Evolutionary conservation across 1,140 invertebrate species (phyloP).

Genomic region (Cydia amplana): DNA sequence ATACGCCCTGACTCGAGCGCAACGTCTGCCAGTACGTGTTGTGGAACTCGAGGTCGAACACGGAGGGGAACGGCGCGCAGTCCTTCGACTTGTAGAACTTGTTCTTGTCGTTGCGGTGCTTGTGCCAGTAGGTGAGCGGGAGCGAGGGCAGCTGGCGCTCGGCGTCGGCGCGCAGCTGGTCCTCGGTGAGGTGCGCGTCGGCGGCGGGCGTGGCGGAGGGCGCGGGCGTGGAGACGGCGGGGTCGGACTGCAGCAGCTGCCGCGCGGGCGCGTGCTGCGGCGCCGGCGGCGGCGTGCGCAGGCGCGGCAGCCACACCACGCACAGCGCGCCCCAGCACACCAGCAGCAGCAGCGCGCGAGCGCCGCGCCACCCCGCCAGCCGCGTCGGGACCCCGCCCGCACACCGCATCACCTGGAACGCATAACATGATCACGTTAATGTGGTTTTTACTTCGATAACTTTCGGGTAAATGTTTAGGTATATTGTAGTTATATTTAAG

Average conservation of each 20-base stretch:
- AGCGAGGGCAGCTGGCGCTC: constrained; percentile 88
- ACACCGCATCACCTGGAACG: constrained; percentile 54
- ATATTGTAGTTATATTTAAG: too few species aligned
- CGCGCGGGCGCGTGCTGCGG: constrained; percentile 51
- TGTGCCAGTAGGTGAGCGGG: constrained; percentile 91
- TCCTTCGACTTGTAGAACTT: constrained; percentile 87
- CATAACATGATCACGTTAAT: constrained; percentile 1
- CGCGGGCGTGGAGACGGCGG: constrained; percentile 65
- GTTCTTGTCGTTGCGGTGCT: constrained; percentile 85
- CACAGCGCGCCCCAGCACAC: constrained; percentile 49
- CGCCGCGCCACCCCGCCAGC: constrained; percentile 50
- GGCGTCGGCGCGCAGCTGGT: constrained; percentile 87
- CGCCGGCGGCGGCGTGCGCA: constrained; percentile 40
- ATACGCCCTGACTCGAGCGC: constrained; percentile 89
- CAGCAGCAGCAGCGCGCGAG: constrained; percentile 49
- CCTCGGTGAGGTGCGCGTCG: constrained; percentile 85
- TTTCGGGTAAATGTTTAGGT: background rate
- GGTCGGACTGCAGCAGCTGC: constrained; percentile 65
- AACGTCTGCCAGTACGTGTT: constrained; percentile 95
- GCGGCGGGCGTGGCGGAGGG: constrained; percentile 56
- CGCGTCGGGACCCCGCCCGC: constrained; percentile 57
- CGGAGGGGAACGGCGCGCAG: constrained; percentile 90
- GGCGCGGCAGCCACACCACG: constrained; percentile 44
- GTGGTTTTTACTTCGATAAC: background rate
- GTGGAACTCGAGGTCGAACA: constrained; percentile 94